A percentile compares a stretch with the other conserved stretches of the same genome.
These are phyloP conservation scores for Drosophila kuntzei DNA, from an alignment of 2,888 invertebrate genomes.

Conservation along the genomic window DNA sequence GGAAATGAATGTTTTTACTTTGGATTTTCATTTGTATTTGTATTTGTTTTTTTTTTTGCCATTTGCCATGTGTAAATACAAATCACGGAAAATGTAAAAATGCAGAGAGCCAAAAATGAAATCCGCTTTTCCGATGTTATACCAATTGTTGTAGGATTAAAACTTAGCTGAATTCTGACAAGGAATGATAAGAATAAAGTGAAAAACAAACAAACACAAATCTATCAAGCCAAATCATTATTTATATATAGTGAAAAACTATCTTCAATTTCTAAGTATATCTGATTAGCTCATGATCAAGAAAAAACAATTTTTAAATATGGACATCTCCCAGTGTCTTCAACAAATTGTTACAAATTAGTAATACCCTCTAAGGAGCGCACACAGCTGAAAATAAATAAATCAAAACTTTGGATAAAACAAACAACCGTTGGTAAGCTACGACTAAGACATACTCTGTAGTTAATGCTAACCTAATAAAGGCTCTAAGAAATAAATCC, in stretches of 20 bases:
- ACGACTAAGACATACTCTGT: conserved; percentile 6
- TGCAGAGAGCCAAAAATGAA: neutral
- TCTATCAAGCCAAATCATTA: neutral
- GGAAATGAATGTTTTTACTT: conserved; percentile 39
- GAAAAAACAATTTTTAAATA: neutral
- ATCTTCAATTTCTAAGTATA: neutral
- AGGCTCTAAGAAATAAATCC: no score
- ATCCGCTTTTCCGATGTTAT: neutral
- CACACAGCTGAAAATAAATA: conserved; percentile 4
- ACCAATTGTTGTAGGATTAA: conserved; percentile 5
- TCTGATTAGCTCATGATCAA: conserved; percentile 8
- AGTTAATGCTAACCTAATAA: neutral
- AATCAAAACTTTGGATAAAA: neutral
- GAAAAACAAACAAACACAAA: neutral
- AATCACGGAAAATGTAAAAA: conserved; percentile 9
- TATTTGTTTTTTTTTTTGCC: conserved; percentile 9
- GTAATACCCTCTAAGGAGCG: conserved; percentile 2
- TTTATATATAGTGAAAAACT: neutral
- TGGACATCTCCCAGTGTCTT: neutral
- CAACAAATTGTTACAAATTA: conserved; percentile 7
- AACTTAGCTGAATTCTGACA: conserved; percentile 2
- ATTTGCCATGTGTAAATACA: conserved; percentile 39
- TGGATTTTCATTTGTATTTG: conserved; percentile 23
- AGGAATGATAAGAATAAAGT: neutral
- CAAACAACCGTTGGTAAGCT: neutral